These are phyloP conservation scores for Gortyna flavago DNA, from an alignment of 2,888 invertebrate species.

Conservation along the genomic window DNA sequence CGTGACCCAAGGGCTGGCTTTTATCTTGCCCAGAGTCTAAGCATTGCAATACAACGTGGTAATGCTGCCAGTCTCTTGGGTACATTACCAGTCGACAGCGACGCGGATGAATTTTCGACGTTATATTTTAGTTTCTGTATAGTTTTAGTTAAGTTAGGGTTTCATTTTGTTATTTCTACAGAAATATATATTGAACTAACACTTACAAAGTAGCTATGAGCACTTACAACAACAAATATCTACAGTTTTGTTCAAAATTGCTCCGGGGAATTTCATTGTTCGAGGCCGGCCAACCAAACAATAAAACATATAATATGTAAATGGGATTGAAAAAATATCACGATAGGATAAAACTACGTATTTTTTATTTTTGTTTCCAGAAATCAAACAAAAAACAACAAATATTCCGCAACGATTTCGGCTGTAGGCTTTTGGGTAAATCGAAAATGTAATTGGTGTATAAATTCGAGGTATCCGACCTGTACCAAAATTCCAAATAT, in stretches of 20 bases:
- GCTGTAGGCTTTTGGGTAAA: slow-evolving; percentile 15
- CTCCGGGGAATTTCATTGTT: neutral
- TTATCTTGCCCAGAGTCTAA: no score
- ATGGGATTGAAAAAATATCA: slow-evolving; percentile 2
- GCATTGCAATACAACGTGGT: no score
- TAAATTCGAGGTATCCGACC: slow-evolving; percentile 22
- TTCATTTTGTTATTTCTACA: no score
- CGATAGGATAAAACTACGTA: neutral
- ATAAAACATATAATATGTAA: slow-evolving; percentile 6
- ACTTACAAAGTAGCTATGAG: no score
- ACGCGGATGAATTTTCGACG: no score
- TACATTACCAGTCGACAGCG: no score
- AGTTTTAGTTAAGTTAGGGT: no score
- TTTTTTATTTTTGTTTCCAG: slow-evolving; percentile 4
- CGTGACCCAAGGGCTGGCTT: no score
- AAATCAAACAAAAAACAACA: slow-evolving; percentile 13
- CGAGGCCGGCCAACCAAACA: neutral
- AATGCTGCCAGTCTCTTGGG: no score
- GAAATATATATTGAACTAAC: no score
- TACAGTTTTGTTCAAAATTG: neutral
- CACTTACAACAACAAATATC: neutral
- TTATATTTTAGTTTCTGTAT: no score
- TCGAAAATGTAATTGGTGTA: slow-evolving; percentile 29
- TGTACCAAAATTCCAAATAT: slow-evolving; percentile 14
- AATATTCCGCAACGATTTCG: slow-evolving; percentile 6